Conservation (phyloP, 2,113 vertebrate genomes). For the Mustela nigripes region DNA sequence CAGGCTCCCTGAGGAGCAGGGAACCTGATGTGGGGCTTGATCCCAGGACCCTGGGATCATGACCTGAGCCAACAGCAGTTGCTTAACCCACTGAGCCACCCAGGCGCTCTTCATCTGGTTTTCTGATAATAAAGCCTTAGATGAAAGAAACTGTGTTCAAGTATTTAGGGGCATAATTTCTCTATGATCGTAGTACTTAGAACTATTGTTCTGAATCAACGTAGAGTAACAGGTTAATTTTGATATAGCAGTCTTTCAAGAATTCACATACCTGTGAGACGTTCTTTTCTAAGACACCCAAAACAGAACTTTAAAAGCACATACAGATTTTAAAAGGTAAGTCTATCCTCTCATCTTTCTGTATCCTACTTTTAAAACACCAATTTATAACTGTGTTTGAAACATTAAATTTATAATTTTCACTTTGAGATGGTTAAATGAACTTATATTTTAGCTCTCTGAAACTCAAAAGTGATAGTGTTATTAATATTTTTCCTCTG, state of each 20-base stretch:
- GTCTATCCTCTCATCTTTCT: background rate
- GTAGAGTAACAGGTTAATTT: background rate
- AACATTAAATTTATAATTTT: background rate
- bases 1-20: too few species aligned
- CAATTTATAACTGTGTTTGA: background rate
- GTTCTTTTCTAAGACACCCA: background rate
- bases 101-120: background rate
- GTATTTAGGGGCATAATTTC: background rate
- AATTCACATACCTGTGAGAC: background rate
- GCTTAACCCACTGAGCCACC: too few species aligned
- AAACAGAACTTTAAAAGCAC: background rate
- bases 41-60: too few species aligned
- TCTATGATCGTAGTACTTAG: background rate
- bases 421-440: background rate
- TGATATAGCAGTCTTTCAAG: background rate
- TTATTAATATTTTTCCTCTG: background rate
- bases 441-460: background rate
- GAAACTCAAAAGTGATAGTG: background rate
- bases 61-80: too few species aligned
- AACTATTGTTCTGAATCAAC: background rate
- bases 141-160: background rate
- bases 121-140: background rate
- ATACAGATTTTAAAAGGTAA: background rate
- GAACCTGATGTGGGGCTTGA: too few species aligned
- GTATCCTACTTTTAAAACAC: background rate